Evolutionary conservation across 2,888 invertebrate genomes (phyloP).

Genomic region (Synanthedon vespiformis): DNA sequence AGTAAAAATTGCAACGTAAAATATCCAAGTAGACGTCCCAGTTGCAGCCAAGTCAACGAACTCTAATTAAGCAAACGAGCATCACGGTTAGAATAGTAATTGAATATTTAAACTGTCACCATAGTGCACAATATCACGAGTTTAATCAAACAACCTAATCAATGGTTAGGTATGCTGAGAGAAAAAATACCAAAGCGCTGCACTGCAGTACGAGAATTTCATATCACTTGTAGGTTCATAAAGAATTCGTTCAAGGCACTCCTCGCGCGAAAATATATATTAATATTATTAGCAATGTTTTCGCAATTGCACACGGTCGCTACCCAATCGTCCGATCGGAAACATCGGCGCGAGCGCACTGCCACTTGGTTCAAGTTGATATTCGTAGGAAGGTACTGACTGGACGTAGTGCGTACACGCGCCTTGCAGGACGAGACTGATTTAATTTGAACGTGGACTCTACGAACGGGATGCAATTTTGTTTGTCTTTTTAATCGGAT

Average conservation of each 20-base stretch:
- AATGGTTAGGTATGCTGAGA: background rate
- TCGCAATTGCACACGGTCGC: conserved; percentile 30
- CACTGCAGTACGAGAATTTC: conserved; percentile 9
- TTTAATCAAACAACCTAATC: conserved; percentile 6
- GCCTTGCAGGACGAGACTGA: conserved; percentile 22
- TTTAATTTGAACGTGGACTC: conserved; percentile 53
- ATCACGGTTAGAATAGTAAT: conserved; percentile 19
- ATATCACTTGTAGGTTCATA: conserved; percentile 17
- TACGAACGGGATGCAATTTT: conserved; percentile 40
- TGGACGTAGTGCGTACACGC: conserved; percentile 3
- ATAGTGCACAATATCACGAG: conserved; percentile 21
- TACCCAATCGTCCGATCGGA: conserved; percentile 49
- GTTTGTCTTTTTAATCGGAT: conserved; percentile 43
- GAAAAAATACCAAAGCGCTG: conserved; percentile 1
- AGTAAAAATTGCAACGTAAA: too few relatives aligned
- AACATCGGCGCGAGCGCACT: conserved; percentile 53
- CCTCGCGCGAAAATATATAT: conserved; percentile 11
- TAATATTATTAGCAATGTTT: conserved; percentile 13
- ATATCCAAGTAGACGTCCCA: too few relatives aligned
- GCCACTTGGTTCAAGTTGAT: conserved; percentile 10
- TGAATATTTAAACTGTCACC: conserved; percentile 16
- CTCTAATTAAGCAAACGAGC: conserved; percentile 25
- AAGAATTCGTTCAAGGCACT: conserved; percentile 9
- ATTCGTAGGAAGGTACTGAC: background rate
- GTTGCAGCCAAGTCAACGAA: conserved; percentile 16